These are phyloP conservation scores for Plumapathes pennacea DNA, from an alignment of 92 coral and sea anemone genomes.

Conservation along the genomic window DNA sequence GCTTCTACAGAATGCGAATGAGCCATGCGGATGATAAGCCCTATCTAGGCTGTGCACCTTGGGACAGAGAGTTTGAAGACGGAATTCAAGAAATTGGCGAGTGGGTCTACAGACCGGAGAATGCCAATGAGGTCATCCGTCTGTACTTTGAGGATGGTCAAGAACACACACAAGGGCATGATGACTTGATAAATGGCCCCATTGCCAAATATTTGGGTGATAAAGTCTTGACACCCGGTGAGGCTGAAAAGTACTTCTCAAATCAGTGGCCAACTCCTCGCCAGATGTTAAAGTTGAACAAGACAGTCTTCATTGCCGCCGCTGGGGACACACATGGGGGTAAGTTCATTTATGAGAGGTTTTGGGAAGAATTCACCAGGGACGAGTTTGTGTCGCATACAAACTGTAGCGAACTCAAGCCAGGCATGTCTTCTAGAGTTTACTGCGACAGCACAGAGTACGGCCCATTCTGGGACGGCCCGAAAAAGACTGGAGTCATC, in stretches of 20 bases:
- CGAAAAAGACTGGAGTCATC: constrained; percentile 67
- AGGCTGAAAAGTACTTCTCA: constrained; percentile 44
- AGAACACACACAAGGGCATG: constrained; percentile 76
- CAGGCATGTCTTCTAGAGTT: constrained; percentile 33
- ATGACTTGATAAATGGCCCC: constrained; percentile 70
- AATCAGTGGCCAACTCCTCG: constrained; percentile 73
- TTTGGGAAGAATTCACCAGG: constrained; percentile 66
- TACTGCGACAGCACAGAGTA: constrained; percentile 88
- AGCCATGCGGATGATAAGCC: constrained; percentile 69
- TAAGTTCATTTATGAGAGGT: constrained; percentile 44
- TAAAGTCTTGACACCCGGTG: constrained; percentile 75
- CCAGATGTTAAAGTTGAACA: constrained; percentile 55
- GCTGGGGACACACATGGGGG: constrained; percentile 63
- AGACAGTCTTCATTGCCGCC: constrained; percentile 65
- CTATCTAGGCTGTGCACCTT: constrained; percentile 78
- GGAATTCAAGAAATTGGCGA: constrained; percentile 84
- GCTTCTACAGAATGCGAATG: constrained; percentile 81
- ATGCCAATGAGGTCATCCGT: constrained; percentile 66
- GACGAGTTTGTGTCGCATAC: constrained; percentile 40
- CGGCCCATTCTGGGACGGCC: constrained; percentile 84
- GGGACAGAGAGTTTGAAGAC: constrained; percentile 75
- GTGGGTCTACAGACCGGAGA: constrained; percentile 68
- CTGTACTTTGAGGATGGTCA: constrained; percentile 79
- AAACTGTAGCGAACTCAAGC: constrained; percentile 50
- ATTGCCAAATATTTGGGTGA: constrained; percentile 59